These are phyloP conservation scores for Ganaspis brasiliensis DNA, from an alignment of 2,888 invertebrate species.

Conservation along the genomic window DNA sequence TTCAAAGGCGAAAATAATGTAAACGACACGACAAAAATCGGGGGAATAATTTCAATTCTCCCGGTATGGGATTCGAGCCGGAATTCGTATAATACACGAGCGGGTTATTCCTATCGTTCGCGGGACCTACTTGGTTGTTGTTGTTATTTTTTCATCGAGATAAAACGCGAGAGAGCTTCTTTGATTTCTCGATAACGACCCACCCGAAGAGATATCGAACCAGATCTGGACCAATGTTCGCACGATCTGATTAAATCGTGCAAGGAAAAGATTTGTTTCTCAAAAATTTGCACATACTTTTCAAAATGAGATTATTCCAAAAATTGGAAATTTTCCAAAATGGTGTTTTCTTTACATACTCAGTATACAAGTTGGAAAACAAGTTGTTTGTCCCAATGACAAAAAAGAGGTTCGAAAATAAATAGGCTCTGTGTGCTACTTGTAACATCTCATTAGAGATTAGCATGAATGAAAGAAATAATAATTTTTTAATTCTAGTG, in stretches of 20 bases:
- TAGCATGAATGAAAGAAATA: neutral
- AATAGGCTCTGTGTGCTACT: too few relatives aligned
- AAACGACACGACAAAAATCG: slow-evolving; percentile 80
- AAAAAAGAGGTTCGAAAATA: too few relatives aligned
- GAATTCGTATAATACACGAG: slow-evolving; percentile 54
- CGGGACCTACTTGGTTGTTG: slow-evolving; percentile 35
- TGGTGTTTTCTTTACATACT: too few relatives aligned
- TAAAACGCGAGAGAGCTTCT: slow-evolving; percentile 60
- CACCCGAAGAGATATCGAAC: slow-evolving; percentile 37
- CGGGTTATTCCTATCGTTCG: slow-evolving; percentile 39
- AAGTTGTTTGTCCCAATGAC: too few relatives aligned
- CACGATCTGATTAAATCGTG: slow-evolving; percentile 24
- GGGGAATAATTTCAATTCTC: slow-evolving; percentile 80
- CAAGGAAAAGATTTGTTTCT: neutral
- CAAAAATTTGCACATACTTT: neutral
- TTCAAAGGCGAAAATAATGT: slow-evolving; percentile 81
- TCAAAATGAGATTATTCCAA: neutral
- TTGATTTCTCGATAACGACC: slow-evolving; percentile 61
- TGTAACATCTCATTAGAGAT: neutral
- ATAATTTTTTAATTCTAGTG: slow-evolving; percentile 21
- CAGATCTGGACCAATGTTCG: slow-evolving; percentile 43
- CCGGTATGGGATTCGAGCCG: slow-evolving; percentile 63
- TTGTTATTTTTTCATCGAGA: slow-evolving; percentile 56
- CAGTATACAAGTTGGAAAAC: too few relatives aligned
- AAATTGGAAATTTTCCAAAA: too few relatives aligned